These are phyloP conservation scores for Drosophila santomea DNA, from an alignment of 1,140 invertebrate genomes.

Conservation along the genomic window DNA sequence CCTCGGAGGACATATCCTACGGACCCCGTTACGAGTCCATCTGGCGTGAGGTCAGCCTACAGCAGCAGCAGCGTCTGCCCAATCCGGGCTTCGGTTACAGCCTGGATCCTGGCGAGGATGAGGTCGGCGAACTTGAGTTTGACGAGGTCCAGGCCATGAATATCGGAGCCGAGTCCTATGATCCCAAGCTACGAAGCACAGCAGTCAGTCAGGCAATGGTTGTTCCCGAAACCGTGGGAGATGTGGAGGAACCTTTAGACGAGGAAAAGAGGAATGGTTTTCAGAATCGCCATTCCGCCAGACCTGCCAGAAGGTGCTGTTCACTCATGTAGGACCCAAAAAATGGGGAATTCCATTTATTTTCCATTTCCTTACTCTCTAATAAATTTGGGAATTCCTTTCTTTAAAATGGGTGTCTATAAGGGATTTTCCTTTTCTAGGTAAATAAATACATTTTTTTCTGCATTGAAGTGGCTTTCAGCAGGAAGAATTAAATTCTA, in stretches of 20 bases:
- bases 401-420: too few species aligned
- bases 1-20: slow-evolving; percentile 34
- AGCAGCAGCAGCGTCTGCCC: not conserved
- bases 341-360: not conserved
- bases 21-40: slow-evolving; percentile 59
- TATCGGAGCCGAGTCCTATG: slow-evolving; percentile 25
- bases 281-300: slow-evolving; percentile 3
- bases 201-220: not conserved
- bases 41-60: slow-evolving; percentile 51
- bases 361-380: slow-evolving; percentile 1
- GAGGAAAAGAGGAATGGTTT: not conserved
- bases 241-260: not conserved
- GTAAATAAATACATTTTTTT: not conserved
- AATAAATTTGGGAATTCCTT: not conserved
- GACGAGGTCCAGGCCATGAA: slow-evolving; percentile 36
- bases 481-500: not conserved
- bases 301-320: slow-evolving; percentile 11
- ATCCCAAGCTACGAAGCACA: slow-evolving; percentile 7
- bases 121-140: slow-evolving; percentile 14
- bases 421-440: too few species aligned
- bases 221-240: slow-evolving; percentile 19
- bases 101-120: not conserved
- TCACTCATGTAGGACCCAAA: slow-evolving; percentile 11
- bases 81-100: not conserved
- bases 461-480: not conserved